These are phyloP conservation scores for Pterobdella sp. DNA, from an alignment of 2,888 invertebrate species.

Conservation along the genomic window DNA sequence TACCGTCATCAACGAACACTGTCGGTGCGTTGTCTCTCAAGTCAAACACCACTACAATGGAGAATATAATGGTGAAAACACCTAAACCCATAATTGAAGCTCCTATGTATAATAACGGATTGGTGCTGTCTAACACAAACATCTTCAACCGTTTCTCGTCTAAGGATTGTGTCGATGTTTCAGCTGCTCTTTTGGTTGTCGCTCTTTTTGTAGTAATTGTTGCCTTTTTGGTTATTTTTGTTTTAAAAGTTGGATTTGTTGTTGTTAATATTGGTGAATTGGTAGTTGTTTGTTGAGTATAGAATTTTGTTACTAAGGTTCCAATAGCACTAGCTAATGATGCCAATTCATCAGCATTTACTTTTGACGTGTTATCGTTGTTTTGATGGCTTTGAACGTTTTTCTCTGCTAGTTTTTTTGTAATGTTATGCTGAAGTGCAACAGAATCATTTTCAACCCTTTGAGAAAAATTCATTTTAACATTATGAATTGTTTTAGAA, in stretches of 20 bases:
- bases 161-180: not conserved
- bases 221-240: too few relatives aligned
- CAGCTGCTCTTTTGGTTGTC: not conserved
- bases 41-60: conserved; percentile 97
- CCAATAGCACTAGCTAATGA: too few relatives aligned
- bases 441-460: too few relatives aligned
- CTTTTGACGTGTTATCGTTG: too few relatives aligned
- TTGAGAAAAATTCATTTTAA: too few relatives aligned
- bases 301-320: not conserved
- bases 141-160: not conserved
- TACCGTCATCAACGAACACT: not conserved
- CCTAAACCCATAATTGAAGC: conserved; percentile 95
- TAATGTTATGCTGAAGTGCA: too few relatives aligned
- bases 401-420: too few relatives aligned
- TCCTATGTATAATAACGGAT: conserved; percentile 66
- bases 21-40: conserved; percentile 68
- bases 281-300: not conserved
- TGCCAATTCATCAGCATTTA: too few relatives aligned
- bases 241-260: too few relatives aligned
- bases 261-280: not conserved
- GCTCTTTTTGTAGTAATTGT: not conserved
- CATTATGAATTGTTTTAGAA: too few relatives aligned
- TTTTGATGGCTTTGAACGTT: too few relatives aligned
- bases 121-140: not conserved
- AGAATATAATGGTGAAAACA: conserved; percentile 91